Evolutionary conservation across 1,140 invertebrate genomes (phyloP), one percentile per base, ranked within the genome.

Genomic region (Adelges cooleyi): DNA sequence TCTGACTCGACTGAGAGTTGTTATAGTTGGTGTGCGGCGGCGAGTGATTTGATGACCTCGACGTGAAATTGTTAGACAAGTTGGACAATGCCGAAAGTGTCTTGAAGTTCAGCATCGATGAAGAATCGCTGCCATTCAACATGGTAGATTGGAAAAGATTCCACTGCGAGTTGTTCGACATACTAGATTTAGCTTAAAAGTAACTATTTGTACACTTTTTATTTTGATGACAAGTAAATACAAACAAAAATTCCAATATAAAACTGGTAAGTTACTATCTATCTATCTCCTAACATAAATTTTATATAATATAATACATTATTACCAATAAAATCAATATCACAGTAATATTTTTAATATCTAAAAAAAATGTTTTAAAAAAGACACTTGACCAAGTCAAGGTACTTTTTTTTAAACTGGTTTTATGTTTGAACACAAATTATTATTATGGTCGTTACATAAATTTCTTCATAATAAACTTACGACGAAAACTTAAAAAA

Each of bases 141-240:
- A 79, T 78, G 82, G 87, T 86, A 84, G 88, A 86, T 84, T 90
- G 87, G 84, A 90, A 89, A 75, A 82, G 82, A 80, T 88, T 90
- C 88, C 88, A 91, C 86, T 90, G 87, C 87, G 87, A 86, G 87
- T 87, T 86, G 77, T 81, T 86, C 75, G 85, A 86, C 86, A 88
- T 87, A 53, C 40, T 66, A 50, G 13, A 46, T 48, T 62, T 29
- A 48, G 29, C 18, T 62, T 48, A 8, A 9, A 18, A 48, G 8
- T 13, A 46, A 22, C 6, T 17, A 9, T 56, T 27, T 27, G 10
- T 33, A 62, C 18, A 29, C 27, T 46, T 23, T n/a, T n/a, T 23
- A 56, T n/a, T 42, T 40, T 46, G 25, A 59, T 29, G 23, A 59
- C 22, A 22, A 56, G n/a, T 13, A 0, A 59, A 59, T 46, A 22